A percentile compares a stretch with the other conserved stretches of the same genome.
Conservation (phyloP, 2,797 vertebrate species). For the Acestrorhynchus altus region DNA sequence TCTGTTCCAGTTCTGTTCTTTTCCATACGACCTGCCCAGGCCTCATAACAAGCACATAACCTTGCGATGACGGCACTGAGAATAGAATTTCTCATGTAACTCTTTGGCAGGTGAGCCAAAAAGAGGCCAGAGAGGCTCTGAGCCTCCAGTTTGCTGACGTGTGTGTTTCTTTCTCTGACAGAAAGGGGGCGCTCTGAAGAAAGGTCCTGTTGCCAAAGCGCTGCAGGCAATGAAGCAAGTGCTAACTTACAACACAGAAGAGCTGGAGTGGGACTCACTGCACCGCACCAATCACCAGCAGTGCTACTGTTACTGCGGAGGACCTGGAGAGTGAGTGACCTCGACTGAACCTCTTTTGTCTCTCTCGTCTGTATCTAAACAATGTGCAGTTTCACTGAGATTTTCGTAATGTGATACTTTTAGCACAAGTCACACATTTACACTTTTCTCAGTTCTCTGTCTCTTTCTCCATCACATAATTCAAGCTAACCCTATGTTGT, state of each 20-base stretch:
- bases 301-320: slow-evolving; percentile 96
- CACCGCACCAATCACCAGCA: slow-evolving; percentile 97
- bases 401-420: no score
- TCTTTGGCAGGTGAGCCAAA: not conserved
- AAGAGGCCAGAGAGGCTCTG: not conserved
- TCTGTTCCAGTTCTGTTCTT: not conserved
- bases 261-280: slow-evolving; percentile 93
- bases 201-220: slow-evolving; percentile 88
- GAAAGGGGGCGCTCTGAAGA: slow-evolving; percentile 96
- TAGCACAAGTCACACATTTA: not conserved
- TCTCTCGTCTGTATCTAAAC: not conserved
- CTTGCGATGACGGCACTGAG: not conserved
- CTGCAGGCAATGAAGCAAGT: slow-evolving; percentile 94
- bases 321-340: slow-evolving; percentile 91
- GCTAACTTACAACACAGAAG: slow-evolving; percentile 85
- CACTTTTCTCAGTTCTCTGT: no score
- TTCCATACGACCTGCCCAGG: not conserved
- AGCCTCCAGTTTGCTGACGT: not conserved
- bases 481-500: not conserved
- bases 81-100: not conserved
- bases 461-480: not conserved
- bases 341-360: not conserved
- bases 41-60: slow-evolving; percentile 11
- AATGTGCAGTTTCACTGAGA: no score
- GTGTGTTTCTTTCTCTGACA: slow-evolving; percentile 61